Percentiles rank a stretch among this genome's conserved stretches.
These are phyloP conservation scores for Cerceris rybyensis DNA, from an alignment of 2,888 invertebrate species.

Conservation along the genomic window DNA sequence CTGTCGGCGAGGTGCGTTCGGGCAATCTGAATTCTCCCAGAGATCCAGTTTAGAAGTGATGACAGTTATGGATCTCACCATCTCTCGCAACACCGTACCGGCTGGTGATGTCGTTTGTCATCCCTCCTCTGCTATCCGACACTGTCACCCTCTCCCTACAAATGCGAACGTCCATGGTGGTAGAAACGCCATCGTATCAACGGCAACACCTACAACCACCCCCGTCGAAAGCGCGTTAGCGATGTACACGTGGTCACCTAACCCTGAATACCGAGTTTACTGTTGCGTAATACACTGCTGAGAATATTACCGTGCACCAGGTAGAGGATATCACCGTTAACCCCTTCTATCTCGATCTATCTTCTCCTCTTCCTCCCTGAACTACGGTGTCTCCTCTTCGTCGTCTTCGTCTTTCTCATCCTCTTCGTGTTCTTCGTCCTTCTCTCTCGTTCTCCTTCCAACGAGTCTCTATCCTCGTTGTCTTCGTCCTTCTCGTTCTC, in stretches of 20 bases:
- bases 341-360: slow-evolving; percentile 9
- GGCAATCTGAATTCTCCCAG: slow-evolving; percentile 70
- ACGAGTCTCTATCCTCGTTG: neutral
- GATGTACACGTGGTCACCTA: slow-evolving; percentile 68
- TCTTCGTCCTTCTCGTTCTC: slow-evolving; percentile 1
- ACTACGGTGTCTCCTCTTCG: no score
- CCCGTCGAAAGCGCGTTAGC: slow-evolving; percentile 56
- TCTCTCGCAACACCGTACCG: slow-evolving; percentile 72
- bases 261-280: slow-evolving; percentile 68
- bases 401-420: no score
- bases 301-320: slow-evolving; percentile 70
- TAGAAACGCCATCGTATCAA: slow-evolving; percentile 37
- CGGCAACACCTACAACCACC: slow-evolving; percentile 29
- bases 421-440: no score
- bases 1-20: slow-evolving; percentile 58
- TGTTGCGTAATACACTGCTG: slow-evolving; percentile 75
- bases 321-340: slow-evolving; percentile 61
- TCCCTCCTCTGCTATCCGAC: slow-evolving; percentile 49
- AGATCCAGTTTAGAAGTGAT: slow-evolving; percentile 78
- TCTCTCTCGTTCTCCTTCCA: neutral
- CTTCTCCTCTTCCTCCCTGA: no score
- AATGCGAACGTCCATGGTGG: slow-evolving; percentile 2
- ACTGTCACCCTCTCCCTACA: slow-evolving; percentile 31
- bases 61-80: slow-evolving; percentile 79
- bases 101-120: slow-evolving; percentile 77